These are phyloP conservation scores for Belgica antarctica DNA, from an alignment of 2,888 invertebrate genomes.

Conservation along the genomic window DNA sequence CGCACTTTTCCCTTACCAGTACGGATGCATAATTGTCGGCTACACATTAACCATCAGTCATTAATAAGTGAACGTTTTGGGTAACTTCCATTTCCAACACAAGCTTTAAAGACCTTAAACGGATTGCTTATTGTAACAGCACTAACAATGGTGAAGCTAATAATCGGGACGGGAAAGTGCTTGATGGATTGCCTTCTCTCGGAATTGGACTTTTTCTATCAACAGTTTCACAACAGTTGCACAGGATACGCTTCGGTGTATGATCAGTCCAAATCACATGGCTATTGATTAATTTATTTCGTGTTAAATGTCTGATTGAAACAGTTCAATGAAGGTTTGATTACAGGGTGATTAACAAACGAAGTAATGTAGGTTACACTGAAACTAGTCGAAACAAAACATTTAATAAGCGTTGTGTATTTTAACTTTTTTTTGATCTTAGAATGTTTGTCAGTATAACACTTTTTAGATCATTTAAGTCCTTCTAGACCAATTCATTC, in stretches of 20 bases:
- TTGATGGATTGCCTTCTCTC: conserved; percentile 27
- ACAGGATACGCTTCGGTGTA: not conserved
- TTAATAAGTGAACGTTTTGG: conserved; percentile 24
- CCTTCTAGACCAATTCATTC: too few relatives aligned
- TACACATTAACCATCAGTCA: conserved; percentile 28
- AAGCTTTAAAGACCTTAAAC: conserved; percentile 15
- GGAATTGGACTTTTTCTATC: conserved; percentile 19
- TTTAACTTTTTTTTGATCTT: too few relatives aligned
- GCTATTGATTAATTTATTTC: conserved; percentile 22
- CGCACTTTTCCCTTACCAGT: too few relatives aligned
- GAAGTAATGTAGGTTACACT: too few relatives aligned
- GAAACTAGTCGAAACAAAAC: too few relatives aligned
- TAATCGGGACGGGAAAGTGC: conserved; percentile 19
- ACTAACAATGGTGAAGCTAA: conserved; percentile 28
- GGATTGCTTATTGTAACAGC: conserved; percentile 20
- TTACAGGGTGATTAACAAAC: too few relatives aligned
- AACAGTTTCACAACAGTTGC: conserved; percentile 16
- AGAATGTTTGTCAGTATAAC: too few relatives aligned
- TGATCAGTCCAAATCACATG: conserved; percentile 7
- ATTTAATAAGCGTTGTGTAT: too few relatives aligned
- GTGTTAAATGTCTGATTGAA: too few relatives aligned
- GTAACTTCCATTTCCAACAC: conserved; percentile 13
- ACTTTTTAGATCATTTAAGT: too few relatives aligned
- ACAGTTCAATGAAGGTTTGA: too few relatives aligned
- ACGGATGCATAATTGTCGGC: not conserved